A percentile compares a stretch with the other conserved stretches of the same genome.
These are phyloP conservation scores for Nasonia vitripennis DNA, from an alignment of 1,140 invertebrate species.

Conservation along the genomic window DNA sequence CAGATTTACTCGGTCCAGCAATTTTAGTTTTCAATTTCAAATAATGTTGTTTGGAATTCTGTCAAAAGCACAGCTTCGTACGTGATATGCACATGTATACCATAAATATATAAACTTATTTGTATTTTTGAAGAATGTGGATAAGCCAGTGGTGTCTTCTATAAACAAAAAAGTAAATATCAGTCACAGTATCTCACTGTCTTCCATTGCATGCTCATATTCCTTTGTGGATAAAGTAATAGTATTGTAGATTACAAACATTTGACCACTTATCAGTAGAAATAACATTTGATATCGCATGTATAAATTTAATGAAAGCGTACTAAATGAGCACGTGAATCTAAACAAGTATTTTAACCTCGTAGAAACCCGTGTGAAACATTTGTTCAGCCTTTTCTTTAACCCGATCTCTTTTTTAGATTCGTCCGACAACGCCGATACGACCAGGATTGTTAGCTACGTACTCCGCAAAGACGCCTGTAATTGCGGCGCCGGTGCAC, in stretches of 20 bases:
- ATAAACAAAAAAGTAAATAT: slow-evolving; percentile 52
- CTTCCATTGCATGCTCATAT: slow-evolving; percentile 23
- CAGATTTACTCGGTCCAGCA: no score
- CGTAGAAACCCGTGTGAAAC: no score
- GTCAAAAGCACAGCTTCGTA: neutral
- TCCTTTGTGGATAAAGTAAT: neutral
- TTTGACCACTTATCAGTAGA: neutral
- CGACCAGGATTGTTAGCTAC: slow-evolving; percentile 61
- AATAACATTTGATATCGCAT: neutral
- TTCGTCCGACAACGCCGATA: slow-evolving; percentile 58
- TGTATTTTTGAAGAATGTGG: slow-evolving; percentile 46
- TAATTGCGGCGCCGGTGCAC: slow-evolving; percentile 37
- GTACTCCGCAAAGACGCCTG: slow-evolving; percentile 66
- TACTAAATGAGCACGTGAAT: neutral
- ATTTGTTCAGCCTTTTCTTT: no score
- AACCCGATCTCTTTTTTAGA: slow-evolving; percentile 48
- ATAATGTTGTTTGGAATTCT: neutral
- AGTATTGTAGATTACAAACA: neutral
- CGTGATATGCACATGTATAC: slow-evolving; percentile 3
- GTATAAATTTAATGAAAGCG: neutral
- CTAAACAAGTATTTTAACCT: no score
- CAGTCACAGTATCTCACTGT: slow-evolving; percentile 35
- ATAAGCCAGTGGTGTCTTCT: slow-evolving; percentile 39
- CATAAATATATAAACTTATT: slow-evolving; percentile 30
- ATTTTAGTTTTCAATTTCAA: slow-evolving; percentile 10